These are phyloP conservation scores for Drosophila orosa DNA, from an alignment of 1,140 invertebrate species.

Conservation along the genomic window DNA sequence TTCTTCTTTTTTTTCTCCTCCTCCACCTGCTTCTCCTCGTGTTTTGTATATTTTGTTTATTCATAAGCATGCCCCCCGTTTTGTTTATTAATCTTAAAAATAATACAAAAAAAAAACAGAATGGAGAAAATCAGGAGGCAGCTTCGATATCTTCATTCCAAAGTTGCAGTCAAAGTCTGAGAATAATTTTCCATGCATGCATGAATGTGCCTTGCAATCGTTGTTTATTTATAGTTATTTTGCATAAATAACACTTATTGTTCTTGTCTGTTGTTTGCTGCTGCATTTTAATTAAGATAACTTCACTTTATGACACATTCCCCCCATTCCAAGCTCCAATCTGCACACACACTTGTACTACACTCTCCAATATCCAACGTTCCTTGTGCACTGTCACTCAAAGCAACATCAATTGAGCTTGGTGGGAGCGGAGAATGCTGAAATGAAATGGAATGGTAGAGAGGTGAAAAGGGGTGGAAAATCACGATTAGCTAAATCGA, in stretches of 20 bases:
- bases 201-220: conserved; percentile 7
- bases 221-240: conserved; percentile 45
- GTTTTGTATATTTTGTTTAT: conserved; percentile 25
- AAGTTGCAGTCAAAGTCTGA: conserved; percentile 29
- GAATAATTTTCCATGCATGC: conserved; percentile 8
- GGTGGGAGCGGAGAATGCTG: background rate
- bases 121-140: conserved; percentile 1
- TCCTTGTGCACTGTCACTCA: conserved; percentile 24
- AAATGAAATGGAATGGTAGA: background rate
- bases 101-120: too few species aligned
- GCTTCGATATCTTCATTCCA: conserved; percentile 8
- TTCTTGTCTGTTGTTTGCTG: conserved; percentile 51
- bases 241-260: conserved; percentile 43
- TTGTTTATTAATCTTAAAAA: conserved; percentile 62
- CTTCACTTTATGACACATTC: conserved; percentile 67
- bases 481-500: conserved; percentile 31
- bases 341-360: background rate
- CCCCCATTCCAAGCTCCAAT: background rate
- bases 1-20: background rate
- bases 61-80: conserved; percentile 48
- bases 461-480: background rate
- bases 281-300: conserved; percentile 79
- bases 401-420: conserved; percentile 8
- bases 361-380: background rate
- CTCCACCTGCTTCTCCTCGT: background rate